Percentiles rank a stretch among this genome's conserved stretches.
Conservation (phyloP, 2,113 vertebrate genomes). For the Bolborhynchus lineola region DNA sequence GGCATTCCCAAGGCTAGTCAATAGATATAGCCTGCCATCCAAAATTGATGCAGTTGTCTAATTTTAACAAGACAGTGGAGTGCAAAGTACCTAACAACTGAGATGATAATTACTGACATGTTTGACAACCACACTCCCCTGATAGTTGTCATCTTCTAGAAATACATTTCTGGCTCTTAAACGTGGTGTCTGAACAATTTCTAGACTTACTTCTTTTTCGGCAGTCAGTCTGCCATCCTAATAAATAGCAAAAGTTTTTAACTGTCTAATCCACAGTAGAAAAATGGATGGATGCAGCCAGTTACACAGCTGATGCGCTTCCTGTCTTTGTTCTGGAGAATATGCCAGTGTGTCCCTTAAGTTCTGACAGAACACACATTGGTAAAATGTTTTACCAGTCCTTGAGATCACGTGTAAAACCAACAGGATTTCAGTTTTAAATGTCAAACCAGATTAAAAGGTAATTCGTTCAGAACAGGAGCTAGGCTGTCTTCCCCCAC, state of each 20-base stretch:
- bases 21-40: background rate
- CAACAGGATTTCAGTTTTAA: background rate
- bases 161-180: background rate
- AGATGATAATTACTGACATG: background rate
- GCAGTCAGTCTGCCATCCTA: background rate
- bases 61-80: background rate
- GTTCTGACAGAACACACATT: background rate
- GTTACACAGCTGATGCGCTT: fast-evolving
- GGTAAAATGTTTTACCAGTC: background rate
- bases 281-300: background rate
- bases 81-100: background rate
- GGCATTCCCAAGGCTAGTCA: background rate
- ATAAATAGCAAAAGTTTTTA: background rate
- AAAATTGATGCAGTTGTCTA: background rate
- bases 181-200: background rate
- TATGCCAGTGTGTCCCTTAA: background rate
- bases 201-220: too few relatives aligned
- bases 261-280: background rate
- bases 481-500: background rate
- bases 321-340: background rate
- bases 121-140: background rate
- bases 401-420: background rate
- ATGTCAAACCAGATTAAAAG: background rate
- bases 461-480: background rate
- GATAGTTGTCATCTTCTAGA: background rate